Base-by-base conservation (phyloP, 2,888 invertebrate species). In the Helobdella robusta region DNA sequence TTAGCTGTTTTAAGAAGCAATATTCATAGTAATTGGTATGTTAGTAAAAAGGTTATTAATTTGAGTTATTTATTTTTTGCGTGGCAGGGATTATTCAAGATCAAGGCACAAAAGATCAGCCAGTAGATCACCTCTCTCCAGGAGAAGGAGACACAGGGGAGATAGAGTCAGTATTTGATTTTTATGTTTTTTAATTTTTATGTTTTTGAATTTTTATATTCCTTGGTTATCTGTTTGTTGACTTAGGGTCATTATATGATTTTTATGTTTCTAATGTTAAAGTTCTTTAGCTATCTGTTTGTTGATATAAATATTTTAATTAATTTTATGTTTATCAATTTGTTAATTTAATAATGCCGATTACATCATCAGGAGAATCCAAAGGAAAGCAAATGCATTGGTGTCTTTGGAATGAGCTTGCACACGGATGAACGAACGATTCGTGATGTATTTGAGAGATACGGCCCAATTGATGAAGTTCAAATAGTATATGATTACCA, bases 401-500 rank as follows among this genome's bases (percentile, higher is more conserved):
- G 97, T 23, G 88, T 97, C 15, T 97, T 97, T 80, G 95, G 95
- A 2, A 82, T 97, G 66, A 93, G 89, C 76, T 85, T 92, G 64
- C 88, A 89, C 80, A 97, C 95, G 0, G 88, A 91, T 0, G 94
- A 95, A 78, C 85, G 88, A 73, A 90, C 93, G 79, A 84, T 97
- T 50, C 86, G 89, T 76, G 89, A 92, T 74, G 88, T 94, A 71
- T 94, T 97, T 81, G 86, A 86, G 56, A 90, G 91, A 78, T 95
- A 86, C 78, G 95, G 95, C 1, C 87, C 87, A 0, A 87, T 97
- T 36, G 91, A 94, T 77, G 86, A 90, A 77, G 88, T 91, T 30
- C 90, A 93, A 82, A 61, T 97, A 70, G 92, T 97, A 63, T 89
- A 92, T 74, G 95, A 97, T 81, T 72, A 72, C 65, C 80, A 92